Evolutionary conservation across 2,797 vertebrate species (phyloP).

Genomic region (Sebastes cheni): DNA sequence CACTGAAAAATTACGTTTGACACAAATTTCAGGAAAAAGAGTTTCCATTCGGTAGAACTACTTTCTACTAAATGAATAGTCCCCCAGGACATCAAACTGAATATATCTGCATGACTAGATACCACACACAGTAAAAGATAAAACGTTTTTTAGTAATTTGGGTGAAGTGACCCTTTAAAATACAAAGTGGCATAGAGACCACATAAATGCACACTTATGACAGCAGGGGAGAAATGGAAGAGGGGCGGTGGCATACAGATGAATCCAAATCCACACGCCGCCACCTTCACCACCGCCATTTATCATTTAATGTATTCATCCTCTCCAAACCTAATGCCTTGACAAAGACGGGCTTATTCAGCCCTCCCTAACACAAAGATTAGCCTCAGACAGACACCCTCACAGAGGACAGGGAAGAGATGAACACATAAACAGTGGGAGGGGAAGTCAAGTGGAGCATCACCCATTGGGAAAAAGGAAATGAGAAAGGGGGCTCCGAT

Average conservation of each 20-base stretch:
- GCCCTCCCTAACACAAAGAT: conserved; percentile 70
- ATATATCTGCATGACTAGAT: background rate
- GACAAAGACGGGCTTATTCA: conserved; percentile 71
- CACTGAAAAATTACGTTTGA: background rate
- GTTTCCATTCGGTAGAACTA: background rate
- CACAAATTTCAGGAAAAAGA: background rate
- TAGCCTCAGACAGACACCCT: conserved; percentile 52
- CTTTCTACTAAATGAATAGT: background rate
- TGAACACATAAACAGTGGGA: conserved; percentile 55
- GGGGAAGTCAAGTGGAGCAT: conserved; percentile 41
- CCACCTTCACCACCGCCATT: conserved; percentile 42
- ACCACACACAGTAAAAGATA: background rate
- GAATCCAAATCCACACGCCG: conserved; percentile 54
- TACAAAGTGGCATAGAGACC: background rate
- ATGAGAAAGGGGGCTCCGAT: background rate
- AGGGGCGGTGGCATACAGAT: conserved; percentile 22
- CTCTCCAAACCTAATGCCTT: conserved; percentile 61
- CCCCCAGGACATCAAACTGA: background rate
- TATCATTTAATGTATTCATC: conserved; percentile 71
- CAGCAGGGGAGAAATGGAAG: conserved; percentile 20
- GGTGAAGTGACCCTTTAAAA: conserved; percentile 32
- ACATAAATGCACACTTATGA: conserved; percentile 10
- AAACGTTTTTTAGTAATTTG: conserved; percentile 2
- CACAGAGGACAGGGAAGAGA: conserved; percentile 38
- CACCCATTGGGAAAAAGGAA: conserved; percentile 25